These are phyloP conservation scores for Meandrina meandrites DNA, from an alignment of 92 coral and sea anemone species.

Conservation along the genomic window DNA sequence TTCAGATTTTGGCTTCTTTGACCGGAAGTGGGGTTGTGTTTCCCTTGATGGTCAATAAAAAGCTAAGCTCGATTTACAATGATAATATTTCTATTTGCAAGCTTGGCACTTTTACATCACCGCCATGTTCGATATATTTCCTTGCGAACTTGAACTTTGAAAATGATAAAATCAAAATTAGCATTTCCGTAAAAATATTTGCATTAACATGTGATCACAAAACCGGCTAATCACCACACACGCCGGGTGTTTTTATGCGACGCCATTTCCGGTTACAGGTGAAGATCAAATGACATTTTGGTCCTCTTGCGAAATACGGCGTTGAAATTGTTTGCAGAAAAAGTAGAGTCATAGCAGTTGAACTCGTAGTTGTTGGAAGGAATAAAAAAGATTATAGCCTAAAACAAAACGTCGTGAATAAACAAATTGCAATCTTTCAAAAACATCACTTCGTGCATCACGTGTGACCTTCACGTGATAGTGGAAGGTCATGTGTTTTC, in stretches of 20 bases:
- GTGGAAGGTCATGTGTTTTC: neutral
- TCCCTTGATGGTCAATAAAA: neutral
- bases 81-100: neutral
- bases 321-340: neutral
- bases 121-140: neutral
- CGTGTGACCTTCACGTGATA: slow-evolving; percentile 29
- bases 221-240: neutral
- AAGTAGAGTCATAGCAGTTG: neutral
- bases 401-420: neutral
- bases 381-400: neutral
- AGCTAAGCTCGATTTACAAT: neutral
- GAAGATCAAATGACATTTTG: neutral
- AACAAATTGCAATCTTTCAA: neutral
- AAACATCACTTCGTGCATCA: neutral
- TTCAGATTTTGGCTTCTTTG: neutral
- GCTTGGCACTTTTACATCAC: neutral
- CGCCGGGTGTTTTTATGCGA: neutral
- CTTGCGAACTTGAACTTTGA: neutral
- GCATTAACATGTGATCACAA: no score
- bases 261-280: slow-evolving; percentile 15
- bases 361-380: neutral
- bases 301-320: neutral
- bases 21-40: neutral
- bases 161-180: neutral
- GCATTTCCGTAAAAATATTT: neutral